phyloP scores from a whole-genome alignment of 1,140 invertebrate genomes.

The Drosophila pseudoananassae region DNA sequence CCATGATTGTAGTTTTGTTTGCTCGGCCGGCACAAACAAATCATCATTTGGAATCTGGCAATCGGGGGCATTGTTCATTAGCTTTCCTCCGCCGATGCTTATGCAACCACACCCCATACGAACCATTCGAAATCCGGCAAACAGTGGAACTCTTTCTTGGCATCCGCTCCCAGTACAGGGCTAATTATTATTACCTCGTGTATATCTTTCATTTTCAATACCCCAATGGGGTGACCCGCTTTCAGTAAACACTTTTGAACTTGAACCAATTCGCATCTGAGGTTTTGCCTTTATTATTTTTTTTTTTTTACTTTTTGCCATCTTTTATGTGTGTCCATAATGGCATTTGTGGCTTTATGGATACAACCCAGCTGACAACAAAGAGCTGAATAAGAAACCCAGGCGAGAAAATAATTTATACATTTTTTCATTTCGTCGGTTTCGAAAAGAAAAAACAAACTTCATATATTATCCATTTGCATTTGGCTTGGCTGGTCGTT shows the following conservation, averaged over 20 bases:
- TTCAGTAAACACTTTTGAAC: slow-evolving; percentile 61
- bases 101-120: slow-evolving; percentile 11
- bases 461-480: slow-evolving; percentile 24
- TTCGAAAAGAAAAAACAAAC: slow-evolving; percentile 16
- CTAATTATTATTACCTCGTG: slow-evolving; percentile 27
- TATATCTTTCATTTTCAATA: slow-evolving; percentile 13
- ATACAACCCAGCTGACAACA: slow-evolving; percentile 14
- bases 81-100: slow-evolving; percentile 17
- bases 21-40: slow-evolving; percentile 15
- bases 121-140: slow-evolving; percentile 22
- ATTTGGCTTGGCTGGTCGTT: slow-evolving; percentile 25
- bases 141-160: slow-evolving; percentile 65
- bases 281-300: slow-evolving; percentile 27
- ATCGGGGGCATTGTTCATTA: slow-evolving; percentile 10
- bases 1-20: slow-evolving; percentile 27
- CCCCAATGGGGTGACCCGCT: slow-evolving; percentile 56
- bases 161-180: slow-evolving; percentile 8
- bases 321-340: slow-evolving; percentile 44
- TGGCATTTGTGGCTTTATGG: slow-evolving; percentile 53
- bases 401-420: slow-evolving; percentile 72
- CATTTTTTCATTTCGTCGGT: slow-evolving; percentile 46
- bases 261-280: slow-evolving; percentile 67
- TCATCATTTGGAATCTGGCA: slow-evolving; percentile 1
- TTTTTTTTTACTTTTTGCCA: slow-evolving; percentile 8
- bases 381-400: slow-evolving; percentile 24